phyloP scores from a whole-genome alignment of 2,797 vertebrate genomes.

The Phaenicophaeus curvirostris region DNA sequence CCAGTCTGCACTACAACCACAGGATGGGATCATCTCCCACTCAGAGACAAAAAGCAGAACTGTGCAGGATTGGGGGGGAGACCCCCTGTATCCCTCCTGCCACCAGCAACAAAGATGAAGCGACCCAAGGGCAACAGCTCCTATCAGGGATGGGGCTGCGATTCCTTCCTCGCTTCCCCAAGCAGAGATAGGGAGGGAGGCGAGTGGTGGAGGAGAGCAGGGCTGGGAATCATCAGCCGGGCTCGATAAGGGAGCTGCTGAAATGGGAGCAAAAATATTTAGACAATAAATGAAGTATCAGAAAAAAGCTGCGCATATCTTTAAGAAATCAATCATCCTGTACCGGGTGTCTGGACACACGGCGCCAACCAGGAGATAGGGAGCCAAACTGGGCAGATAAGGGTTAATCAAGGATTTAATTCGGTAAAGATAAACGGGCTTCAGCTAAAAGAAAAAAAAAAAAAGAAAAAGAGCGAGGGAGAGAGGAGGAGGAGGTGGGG shows the following conservation, averaged over 20 bases:
- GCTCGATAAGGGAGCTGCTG: slow-evolving; percentile 82
- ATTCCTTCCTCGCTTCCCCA: slow-evolving; percentile 79
- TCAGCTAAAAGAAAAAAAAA: slow-evolving; percentile 28
- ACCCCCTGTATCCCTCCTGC: not conserved
- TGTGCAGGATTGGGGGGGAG: not conserved
- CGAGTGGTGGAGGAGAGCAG: slow-evolving; percentile 43
- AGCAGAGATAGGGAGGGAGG: slow-evolving; percentile 70
- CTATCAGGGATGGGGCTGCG: slow-evolving; percentile 78
- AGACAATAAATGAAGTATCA: slow-evolving; percentile 98
- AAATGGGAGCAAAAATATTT: slow-evolving; percentile 87
- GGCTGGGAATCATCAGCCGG: slow-evolving; percentile 82
- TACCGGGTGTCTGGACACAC: slow-evolving; percentile 92
- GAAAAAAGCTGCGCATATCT: slow-evolving; percentile 93
- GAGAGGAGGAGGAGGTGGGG: slow-evolving; percentile 14
- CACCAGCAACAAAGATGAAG: not conserved
- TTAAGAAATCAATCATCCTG: slow-evolving; percentile 96
- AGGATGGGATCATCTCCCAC: not conserved
- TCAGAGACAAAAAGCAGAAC: not conserved
- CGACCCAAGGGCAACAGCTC: slow-evolving; percentile 31
- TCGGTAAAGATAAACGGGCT: slow-evolving; percentile 75
- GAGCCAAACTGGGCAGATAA: slow-evolving; percentile 84
- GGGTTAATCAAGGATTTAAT: slow-evolving; percentile 86
- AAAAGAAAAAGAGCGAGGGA: not conserved
- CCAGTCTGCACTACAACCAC: not conserved
- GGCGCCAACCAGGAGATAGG: slow-evolving; percentile 94